Evolutionary conservation across 1,140 invertebrate species (phyloP), one percentile per base, ranked within the genome.

Genomic region (Dinothrombium tinctorium): DNA sequence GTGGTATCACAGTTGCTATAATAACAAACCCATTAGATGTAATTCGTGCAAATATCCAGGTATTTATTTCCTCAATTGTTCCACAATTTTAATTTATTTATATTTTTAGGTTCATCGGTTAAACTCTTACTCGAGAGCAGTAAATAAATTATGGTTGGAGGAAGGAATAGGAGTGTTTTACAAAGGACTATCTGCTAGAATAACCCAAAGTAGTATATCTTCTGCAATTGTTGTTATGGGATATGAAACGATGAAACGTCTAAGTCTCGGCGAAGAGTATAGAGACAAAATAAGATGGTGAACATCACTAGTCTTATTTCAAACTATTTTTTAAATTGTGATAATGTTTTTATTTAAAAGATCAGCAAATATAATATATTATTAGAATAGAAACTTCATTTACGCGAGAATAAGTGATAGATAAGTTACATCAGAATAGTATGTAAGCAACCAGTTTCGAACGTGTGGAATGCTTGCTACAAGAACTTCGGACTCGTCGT

Each of bases 21-120:
- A 65, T 94, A 35, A 92, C 84, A n/a, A 94, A 94, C 66, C 84
- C 87, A 2, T 56, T 94, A 41, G 89, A 95, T 56, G 76, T 89
- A 35, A 74, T 92, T 2, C 62, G 87, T 28, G 81, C 86, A 6
- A 68, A 87, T 52, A 61, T 94, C 39, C 83, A 89, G 67, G 77
- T 81, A 52, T 51, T 14, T 21, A 26, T 22, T 28, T 37, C 3
- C 40, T 12, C 22, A 38, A 24, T 7, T 15, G 15, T 25, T n/a
- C 12, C 24, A 23, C 17, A 35, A 14, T 43, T 33, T 19, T 28
- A 21, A 33, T 28, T 20, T 29, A 33, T 42, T 42, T 38, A 35
- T 12, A 35, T 43, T 51, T 47, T 2, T 60, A 83, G 72, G 82
- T 90, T 20, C 79, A 86, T 60, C 66, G 81, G 33, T 62, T 83